Evolutionary conservation across 2,113 vertebrate species (phyloP).

Genomic region (Calyptomena viridis): DNA sequence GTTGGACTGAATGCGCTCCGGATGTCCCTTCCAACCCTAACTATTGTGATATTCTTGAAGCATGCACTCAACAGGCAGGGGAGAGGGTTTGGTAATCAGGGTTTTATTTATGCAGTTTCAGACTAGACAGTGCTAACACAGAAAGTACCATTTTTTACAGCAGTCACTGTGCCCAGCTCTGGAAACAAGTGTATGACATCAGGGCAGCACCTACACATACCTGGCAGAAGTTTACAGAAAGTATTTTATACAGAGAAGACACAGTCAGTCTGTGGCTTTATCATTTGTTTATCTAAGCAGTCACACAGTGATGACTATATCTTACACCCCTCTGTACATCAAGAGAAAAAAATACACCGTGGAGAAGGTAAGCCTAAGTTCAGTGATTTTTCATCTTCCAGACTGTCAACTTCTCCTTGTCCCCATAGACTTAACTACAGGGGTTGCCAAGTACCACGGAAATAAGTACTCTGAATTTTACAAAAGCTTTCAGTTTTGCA

Average conservation of each 20-base stretch:
- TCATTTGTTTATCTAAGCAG: neutral
- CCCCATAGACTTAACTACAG: neutral
- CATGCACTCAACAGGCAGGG: neutral
- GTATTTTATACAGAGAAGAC: neutral
- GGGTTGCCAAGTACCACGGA: neutral
- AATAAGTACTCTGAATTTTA: neutral
- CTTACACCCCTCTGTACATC: neutral
- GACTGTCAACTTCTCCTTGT: neutral
- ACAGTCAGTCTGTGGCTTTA: neutral
- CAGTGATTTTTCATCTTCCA: neutral
- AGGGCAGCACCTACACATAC: neutral
- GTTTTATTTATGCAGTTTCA: neutral
- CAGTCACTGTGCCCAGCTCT: accelerated
- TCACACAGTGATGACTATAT: neutral
- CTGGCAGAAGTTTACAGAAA: neutral
- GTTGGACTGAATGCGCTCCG: neutral
- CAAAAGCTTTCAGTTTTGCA: neutral
- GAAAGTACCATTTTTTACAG: neutral
- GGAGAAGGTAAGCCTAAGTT: neutral
- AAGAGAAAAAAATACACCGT: neutral
- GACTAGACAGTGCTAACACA: neutral
- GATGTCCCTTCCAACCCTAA: neutral
- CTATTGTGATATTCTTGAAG: neutral
- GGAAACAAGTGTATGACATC: neutral
- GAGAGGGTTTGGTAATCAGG: neutral